These are phyloP conservation scores for Zeus faber DNA, from an alignment of 2,113 vertebrate species.

Conservation along the genomic window DNA sequence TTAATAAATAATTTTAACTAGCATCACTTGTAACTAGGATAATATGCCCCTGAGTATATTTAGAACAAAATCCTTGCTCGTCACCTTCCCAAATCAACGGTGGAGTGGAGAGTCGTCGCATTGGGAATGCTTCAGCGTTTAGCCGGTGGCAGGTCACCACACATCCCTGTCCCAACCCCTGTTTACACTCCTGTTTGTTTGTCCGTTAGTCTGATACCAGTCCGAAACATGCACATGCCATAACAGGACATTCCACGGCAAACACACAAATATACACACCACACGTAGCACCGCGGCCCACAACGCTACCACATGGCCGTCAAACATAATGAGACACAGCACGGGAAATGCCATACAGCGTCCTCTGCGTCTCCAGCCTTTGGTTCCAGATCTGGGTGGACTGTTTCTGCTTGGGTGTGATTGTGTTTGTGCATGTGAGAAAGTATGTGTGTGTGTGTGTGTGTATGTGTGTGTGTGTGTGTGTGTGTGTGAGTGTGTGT, in stretches of 20 bases:
- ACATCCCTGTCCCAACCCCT: no score
- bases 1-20: no score
- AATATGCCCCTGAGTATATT: no score
- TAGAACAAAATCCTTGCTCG: no score
- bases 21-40: no score
- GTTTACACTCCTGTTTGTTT: conserved; percentile 29
- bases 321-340: conserved; percentile 45
- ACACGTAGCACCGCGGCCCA: conserved; percentile 41
- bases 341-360: conserved; percentile 34
- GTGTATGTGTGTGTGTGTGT: conserved; percentile 5
- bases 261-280: conserved; percentile 51
- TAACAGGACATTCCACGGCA: conserved; percentile 67
- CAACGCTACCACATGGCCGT: conserved; percentile 60
- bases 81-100: no score
- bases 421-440: no score
- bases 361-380: neutral
- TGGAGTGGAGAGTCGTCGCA: no score
- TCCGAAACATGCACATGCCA: conserved; percentile 56
- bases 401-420: neutral
- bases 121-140: no score
- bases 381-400: neutral
- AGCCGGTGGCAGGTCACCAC: no score
- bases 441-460: conserved; percentile 13
- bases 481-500: neutral
- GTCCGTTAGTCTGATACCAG: conserved; percentile 55